Evolutionary conservation across 2,113 vertebrate species (phyloP).

Genomic region (Chaetops frenatus): DNA sequence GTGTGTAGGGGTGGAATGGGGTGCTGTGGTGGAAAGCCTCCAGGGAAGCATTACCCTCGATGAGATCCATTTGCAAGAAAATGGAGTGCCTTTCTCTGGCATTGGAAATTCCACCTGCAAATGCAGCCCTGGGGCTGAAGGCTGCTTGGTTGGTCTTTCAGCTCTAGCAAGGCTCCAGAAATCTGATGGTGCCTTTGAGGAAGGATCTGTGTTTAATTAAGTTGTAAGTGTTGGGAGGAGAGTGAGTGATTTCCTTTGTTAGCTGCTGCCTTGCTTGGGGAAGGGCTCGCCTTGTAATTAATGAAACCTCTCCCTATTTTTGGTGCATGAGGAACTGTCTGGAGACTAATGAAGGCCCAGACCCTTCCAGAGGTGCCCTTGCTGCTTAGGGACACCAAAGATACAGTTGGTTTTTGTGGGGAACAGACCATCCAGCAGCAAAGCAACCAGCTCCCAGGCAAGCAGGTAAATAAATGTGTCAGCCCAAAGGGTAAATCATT

Average conservation of each 20-base stretch:
- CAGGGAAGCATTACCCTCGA: background rate
- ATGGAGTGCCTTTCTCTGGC: background rate
- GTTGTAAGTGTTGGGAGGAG: background rate
- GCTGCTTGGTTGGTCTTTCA: background rate
- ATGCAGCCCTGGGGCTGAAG: background rate
- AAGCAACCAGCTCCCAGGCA: background rate
- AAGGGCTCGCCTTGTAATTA: background rate
- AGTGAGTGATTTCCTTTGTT: slow-evolving; percentile 12
- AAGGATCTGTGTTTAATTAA: background rate
- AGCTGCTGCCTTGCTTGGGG: background rate
- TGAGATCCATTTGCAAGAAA: background rate
- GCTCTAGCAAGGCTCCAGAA: background rate
- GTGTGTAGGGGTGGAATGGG: background rate
- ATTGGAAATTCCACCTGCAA: background rate
- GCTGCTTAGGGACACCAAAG: background rate
- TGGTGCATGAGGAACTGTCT: background rate
- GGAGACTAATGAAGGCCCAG: background rate
- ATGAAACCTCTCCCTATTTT: background rate
- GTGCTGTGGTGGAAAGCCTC: background rate
- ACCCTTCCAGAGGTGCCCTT: background rate
- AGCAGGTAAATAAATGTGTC: background rate
- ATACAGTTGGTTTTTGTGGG: background rate
- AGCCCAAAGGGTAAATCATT: background rate
- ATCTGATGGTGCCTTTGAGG: slow-evolving; percentile 2
- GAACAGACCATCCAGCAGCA: background rate